Evolutionary conservation across 37 sponge, comb jelly and placozoan species (phyloP).

Genomic region (Diacarnus erythraeanus): DNA sequence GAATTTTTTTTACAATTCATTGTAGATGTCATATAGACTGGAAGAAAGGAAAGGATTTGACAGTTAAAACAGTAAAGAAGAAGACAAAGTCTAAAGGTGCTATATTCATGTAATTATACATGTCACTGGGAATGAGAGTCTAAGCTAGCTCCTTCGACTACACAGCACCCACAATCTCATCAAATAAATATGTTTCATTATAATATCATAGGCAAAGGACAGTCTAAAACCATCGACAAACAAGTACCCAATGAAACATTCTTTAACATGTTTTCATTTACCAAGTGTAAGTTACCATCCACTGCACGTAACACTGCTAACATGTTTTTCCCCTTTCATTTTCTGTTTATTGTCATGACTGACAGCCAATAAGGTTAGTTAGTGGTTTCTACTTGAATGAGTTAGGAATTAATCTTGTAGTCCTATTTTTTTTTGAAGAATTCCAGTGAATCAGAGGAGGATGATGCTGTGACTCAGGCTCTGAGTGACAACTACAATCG

Average conservation of each 20-base stretch:
- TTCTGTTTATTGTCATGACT: neutral
- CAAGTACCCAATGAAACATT: constrained; percentile 87
- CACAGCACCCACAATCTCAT: too few species aligned
- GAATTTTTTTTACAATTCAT: too few species aligned
- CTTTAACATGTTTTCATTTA: constrained; percentile 84
- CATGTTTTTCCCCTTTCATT: neutral
- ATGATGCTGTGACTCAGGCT: constrained; percentile 23
- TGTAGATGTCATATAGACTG: constrained; percentile 89
- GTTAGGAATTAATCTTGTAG: neutral
- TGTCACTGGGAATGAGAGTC: too few species aligned
- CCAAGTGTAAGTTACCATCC: constrained; percentile 28
- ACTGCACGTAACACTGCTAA: constrained; percentile 1
- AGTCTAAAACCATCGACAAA: constrained; percentile 57
- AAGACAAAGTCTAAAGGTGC: constrained; percentile 81
- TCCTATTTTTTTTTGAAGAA: neutral
- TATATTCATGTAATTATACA: too few species aligned
- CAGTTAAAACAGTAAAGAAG: constrained; percentile 87
- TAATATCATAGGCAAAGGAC: constrained; percentile 45
- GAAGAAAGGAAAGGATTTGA: constrained; percentile 93
- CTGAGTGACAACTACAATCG: constrained; percentile 55
- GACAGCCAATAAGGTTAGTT: neutral
- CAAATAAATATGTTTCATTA: neutral
- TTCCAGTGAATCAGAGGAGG: constrained; percentile 8
- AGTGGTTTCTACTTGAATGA: neutral
- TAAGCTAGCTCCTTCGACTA: too few species aligned